Evolutionary conservation across 2,888 invertebrate genomes (phyloP).

Genomic region (Sarcophaga variegata): DNA sequence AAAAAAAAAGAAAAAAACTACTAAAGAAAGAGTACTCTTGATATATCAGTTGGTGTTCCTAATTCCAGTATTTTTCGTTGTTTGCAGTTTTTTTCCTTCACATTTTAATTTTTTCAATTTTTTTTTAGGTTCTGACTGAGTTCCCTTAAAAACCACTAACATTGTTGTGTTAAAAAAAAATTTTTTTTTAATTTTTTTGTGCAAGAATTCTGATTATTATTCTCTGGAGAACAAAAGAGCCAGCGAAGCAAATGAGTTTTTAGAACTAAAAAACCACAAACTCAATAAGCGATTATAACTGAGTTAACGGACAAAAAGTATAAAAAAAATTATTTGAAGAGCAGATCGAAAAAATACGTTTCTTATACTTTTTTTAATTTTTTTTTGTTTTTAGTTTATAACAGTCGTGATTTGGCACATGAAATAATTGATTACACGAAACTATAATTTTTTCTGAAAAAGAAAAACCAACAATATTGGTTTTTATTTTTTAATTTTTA

Average conservation of each 20-base stretch:
- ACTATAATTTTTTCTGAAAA: slow-evolving; percentile 33
- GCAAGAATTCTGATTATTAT: slow-evolving; percentile 30
- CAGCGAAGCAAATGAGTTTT: slow-evolving; percentile 58
- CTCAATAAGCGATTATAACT: slow-evolving; percentile 39
- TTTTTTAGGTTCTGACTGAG: slow-evolving; percentile 24
- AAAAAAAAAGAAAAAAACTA: background rate
- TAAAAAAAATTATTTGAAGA: background rate
- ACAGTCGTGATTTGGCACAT: slow-evolving; percentile 65
- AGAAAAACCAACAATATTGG: background rate
- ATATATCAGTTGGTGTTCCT: slow-evolving; percentile 49
- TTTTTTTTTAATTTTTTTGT: background rate
- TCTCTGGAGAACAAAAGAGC: slow-evolving; percentile 48
- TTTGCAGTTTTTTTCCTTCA: slow-evolving; percentile 7
- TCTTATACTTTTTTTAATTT: slow-evolving; percentile 24
- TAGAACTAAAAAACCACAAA: slow-evolving; percentile 46
- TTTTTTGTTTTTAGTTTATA: slow-evolving; percentile 31
- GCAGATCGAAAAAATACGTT: background rate
- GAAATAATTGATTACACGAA: slow-evolving; percentile 58
- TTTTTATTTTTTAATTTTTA: slow-evolving; percentile 7
- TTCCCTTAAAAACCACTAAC: slow-evolving; percentile 3
- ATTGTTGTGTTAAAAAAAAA: slow-evolving; percentile 34
- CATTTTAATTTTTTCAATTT: background rate
- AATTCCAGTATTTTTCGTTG: background rate
- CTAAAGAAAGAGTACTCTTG: slow-evolving; percentile 27
- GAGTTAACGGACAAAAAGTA: slow-evolving; percentile 24